A percentile compares a stretch with the other conserved stretches of the same genome.
phyloP scores from a whole-genome alignment of 2,797 vertebrate species.

The Macropodus opercularis region DNA sequence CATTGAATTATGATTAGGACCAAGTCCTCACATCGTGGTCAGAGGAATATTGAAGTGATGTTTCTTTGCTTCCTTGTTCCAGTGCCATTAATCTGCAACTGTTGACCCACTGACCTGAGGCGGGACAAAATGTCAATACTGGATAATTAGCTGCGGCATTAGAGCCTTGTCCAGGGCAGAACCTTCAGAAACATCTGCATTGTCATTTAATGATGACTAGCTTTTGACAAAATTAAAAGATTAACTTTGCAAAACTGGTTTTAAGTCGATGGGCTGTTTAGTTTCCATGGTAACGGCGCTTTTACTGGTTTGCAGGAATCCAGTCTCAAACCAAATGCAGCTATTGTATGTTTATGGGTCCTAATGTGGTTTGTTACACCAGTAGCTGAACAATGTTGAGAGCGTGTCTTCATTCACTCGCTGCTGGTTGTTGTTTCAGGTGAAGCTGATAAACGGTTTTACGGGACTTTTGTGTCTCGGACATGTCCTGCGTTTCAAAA shows the following conservation, averaged over 20 bases:
- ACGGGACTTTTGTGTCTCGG: not conserved
- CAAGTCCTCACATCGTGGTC: not conserved
- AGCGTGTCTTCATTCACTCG: no score
- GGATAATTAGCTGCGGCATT: constrained; percentile 69
- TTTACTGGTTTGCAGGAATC: constrained; percentile 8
- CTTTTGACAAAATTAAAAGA: constrained; percentile 49
- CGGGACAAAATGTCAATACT: constrained; percentile 74
- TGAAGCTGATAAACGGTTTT: not conserved
- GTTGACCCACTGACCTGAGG: constrained; percentile 75
- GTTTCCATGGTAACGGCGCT: constrained; percentile 33
- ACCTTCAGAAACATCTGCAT: constrained; percentile 31
- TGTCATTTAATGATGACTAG: constrained; percentile 34
- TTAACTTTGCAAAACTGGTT: constrained; percentile 30
- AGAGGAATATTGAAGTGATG: not conserved
- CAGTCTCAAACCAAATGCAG: constrained; percentile 7
- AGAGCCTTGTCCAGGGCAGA: constrained; percentile 55
- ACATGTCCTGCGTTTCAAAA: constrained; percentile 11
- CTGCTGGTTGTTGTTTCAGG: no score
- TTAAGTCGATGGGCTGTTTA: constrained; percentile 24
- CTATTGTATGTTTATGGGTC: constrained; percentile 8
- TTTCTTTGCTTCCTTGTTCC: constrained; percentile 25
- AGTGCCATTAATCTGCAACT: constrained; percentile 69
- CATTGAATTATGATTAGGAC: not conserved
- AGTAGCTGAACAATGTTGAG: constrained; percentile 3
- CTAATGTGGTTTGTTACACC: constrained; percentile 42